Base-by-base conservation (phyloP, 2,888 invertebrate genomes). In the Lasius platythorax region DNA sequence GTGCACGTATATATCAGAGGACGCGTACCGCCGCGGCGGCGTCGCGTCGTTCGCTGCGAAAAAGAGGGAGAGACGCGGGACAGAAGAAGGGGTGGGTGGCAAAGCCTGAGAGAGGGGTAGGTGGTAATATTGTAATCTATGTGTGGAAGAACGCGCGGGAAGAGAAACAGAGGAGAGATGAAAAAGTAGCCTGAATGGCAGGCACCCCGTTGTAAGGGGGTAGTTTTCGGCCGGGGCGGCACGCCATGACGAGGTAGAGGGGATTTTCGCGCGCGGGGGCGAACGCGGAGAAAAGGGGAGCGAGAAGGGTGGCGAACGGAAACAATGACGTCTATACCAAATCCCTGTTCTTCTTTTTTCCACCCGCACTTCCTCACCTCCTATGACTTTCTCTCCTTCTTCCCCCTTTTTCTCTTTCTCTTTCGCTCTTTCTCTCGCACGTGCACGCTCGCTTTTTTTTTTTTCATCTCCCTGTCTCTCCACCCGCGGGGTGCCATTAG, bases 71-170 rank as follows among this genome's bases (percentile, higher is more conserved):
- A 84, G 75, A 56, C 66, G 61, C 75, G 83, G 81, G 53, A 53
- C 67, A 63, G 85, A 78, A 81, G 86, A 83, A 76, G 84, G 75
- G 78, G 50, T 74, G 84, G 85, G 83, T 40, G 86, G 83, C 37
- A 68, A 58, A 28, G 87, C 56, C 76, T 82, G 87, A 83, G 88
- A 85, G 88, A 86, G 89, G 89, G 89, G 85, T 87, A 90, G 89
- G 88, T 87, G 91, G 93, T 94, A 93, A 95, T 94, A 95, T 95
- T 95, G 94, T 95, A 95, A 95, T 95, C 94, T 95, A 95, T 94
- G 95, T 93, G 94, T 92, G 92, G 91, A 94, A 94, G 93, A 94
- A 94, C 92, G 93, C 91, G 92, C 91, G 92, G 90, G 91, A 93
- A 90, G 93, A 93, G 93, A 87, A 91, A 90, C 87, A 91, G 88